Evolutionary conservation across 2,888 invertebrate genomes (phyloP).

Genomic region (Ophonus ardosiacus): DNA sequence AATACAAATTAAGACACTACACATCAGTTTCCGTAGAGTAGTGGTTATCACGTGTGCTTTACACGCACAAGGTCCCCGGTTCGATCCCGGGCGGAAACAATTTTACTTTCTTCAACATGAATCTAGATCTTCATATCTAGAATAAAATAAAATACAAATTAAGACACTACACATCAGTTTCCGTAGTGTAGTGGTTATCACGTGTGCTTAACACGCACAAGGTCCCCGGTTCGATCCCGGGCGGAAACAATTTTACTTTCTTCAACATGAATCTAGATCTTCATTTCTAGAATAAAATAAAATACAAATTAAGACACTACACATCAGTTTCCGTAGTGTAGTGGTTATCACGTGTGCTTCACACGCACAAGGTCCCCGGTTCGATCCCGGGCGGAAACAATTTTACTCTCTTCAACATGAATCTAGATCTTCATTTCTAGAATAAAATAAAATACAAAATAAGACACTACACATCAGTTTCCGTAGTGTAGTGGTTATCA

Average conservation of each 20-base stretch:
- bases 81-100: conserved; percentile 85
- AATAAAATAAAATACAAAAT: too few species aligned
- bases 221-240: conserved; percentile 94
- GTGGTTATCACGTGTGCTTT: conserved; percentile 83
- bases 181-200: conserved; percentile 82
- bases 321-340: conserved; percentile 75
- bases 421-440: too few species aligned
- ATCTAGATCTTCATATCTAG: too few species aligned
- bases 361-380: conserved; percentile 87
- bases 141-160: too few species aligned
- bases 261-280: conserved; percentile 72
- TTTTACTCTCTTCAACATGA: background rate
- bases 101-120: background rate
- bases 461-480: too few species aligned
- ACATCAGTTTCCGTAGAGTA: too few species aligned
- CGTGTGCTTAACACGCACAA: conserved; percentile 95
- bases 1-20: too few species aligned
- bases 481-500: too few species aligned
- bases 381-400: conserved; percentile 85
- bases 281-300: too few species aligned
- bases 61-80: conserved; percentile 87
- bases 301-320: too few species aligned
- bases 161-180: too few species aligned
- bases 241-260: conserved; percentile 81
- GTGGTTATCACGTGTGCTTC: conserved; percentile 89